Percentiles rank a stretch among this genome's conserved stretches.
Evolutionary conservation across 2,888 invertebrate genomes (phyloP).

Genomic region (Mechanitis mazaeus): DNA sequence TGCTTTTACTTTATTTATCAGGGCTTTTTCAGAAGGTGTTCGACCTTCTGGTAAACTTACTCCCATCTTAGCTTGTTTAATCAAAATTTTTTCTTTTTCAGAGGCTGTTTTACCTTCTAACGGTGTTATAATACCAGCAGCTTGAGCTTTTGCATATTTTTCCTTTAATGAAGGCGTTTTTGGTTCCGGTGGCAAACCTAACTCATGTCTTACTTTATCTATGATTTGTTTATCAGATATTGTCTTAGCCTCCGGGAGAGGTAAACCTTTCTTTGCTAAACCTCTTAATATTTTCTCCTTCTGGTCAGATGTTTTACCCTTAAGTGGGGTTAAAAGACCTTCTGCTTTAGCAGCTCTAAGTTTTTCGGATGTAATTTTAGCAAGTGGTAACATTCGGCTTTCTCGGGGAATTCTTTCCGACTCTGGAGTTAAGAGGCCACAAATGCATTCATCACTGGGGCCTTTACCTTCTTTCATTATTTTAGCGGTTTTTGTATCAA

Average conservation of each 20-base stretch:
- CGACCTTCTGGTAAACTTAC: constrained; percentile 24
- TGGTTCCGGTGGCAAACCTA: constrained; percentile 35
- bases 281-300: constrained; percentile 37
- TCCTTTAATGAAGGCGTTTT: constrained; percentile 33
- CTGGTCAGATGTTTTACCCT: constrained; percentile 32
- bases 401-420: constrained; percentile 24
- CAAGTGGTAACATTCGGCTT: constrained; percentile 1
- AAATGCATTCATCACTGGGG: constrained; percentile 42
- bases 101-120: constrained; percentile 38
- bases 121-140: constrained; percentile 37
- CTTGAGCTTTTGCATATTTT: constrained; percentile 36
- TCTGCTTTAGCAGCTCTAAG: constrained; percentile 29
- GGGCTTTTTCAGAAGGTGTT: constrained; percentile 23
- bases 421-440: constrained; percentile 34
- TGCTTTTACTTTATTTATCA: constrained; percentile 18
- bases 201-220: constrained; percentile 27
- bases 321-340: constrained; percentile 35
- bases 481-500: constrained; percentile 36
- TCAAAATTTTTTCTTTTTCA: constrained; percentile 31
- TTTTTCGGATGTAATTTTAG: constrained; percentile 11
- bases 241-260: constrained; percentile 32
- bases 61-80: constrained; percentile 21
- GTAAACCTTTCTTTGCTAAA: constrained; percentile 28
- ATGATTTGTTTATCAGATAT: constrained; percentile 32
- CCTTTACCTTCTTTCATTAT: constrained; percentile 39